Conservation (phyloP, 2,797 vertebrate species). For the Oryzias dopingdopingensis region DNA sequence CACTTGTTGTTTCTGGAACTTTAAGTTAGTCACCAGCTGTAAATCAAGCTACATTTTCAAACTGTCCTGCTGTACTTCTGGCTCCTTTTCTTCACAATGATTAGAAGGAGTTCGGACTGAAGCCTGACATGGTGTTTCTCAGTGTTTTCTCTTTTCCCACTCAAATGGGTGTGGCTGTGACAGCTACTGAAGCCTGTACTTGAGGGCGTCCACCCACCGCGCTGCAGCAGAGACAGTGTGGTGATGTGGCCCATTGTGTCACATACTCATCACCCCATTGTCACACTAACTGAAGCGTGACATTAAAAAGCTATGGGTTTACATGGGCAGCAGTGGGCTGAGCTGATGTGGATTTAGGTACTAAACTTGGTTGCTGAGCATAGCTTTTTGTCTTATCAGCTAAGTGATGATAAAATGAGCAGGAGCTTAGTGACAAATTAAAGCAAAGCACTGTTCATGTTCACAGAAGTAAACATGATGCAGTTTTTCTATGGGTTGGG, state of each 20-base stretch:
- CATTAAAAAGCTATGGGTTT: slow-evolving; percentile 16
- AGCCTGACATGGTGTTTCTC: slow-evolving; percentile 4
- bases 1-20: neutral
- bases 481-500: too few species aligned
- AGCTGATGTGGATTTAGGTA: slow-evolving; percentile 7
- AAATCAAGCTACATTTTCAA: slow-evolving; percentile 1
- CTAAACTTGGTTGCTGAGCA: too few species aligned
- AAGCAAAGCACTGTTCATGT: too few species aligned
- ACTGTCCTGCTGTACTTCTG: neutral
- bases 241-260: slow-evolving; percentile 62
- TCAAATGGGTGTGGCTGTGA: slow-evolving; percentile 34
- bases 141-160: neutral
- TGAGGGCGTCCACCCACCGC: slow-evolving; percentile 77
- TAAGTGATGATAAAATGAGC: too few species aligned
- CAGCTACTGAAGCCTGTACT: slow-evolving; percentile 74
- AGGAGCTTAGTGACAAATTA: too few species aligned
- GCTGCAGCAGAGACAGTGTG: slow-evolving; percentile 59
- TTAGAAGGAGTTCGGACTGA: neutral
- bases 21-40: neutral
- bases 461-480: too few species aligned
- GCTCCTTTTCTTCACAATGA: neutral
- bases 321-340: neutral
- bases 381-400: too few species aligned
- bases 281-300: slow-evolving; percentile 12
- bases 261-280: slow-evolving; percentile 40